Evolutionary conservation across 2,113 vertebrate genomes (phyloP).

Genomic region (Serinus canaria): DNA sequence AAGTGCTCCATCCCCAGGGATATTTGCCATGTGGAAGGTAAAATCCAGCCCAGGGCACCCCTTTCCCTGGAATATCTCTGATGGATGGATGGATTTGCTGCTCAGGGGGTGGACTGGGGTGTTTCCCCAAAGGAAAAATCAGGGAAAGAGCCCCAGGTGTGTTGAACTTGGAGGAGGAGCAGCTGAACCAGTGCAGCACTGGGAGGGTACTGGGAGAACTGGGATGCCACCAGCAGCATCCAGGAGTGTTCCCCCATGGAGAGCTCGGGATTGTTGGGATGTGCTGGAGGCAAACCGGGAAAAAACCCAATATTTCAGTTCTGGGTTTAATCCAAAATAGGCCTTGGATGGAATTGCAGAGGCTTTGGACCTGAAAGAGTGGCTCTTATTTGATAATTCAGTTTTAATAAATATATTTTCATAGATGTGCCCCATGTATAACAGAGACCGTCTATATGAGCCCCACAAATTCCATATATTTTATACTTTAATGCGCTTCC

Average conservation of each 20-base stretch:
- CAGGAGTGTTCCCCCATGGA: fast-evolving
- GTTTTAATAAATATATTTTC: background rate
- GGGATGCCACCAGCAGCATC: background rate
- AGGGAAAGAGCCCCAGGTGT: fast-evolving
- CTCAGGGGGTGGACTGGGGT: background rate
- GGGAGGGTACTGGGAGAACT: background rate
- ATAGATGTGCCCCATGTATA: background rate
- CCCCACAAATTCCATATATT: too few species aligned
- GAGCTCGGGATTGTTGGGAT: fast-evolving
- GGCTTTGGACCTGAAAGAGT: background rate
- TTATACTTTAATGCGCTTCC: background rate
- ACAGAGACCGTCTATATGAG: too few species aligned
- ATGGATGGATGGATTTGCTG: fast-evolving
- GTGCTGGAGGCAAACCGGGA: background rate
- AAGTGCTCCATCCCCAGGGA: fast-evolving
- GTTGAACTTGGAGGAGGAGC: background rate
- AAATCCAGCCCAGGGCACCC: fast-evolving
- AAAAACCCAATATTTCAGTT: background rate
- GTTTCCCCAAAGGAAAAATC: background rate
- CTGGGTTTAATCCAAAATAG: background rate
- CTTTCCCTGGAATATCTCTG: background rate
- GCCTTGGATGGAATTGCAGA: background rate
- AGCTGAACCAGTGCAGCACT: fast-evolving
- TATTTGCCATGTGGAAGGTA: fast-evolving
- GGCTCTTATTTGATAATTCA: background rate